Percentiles rank a stretch among this genome's conserved stretches.
Conservation (phyloP, 2,888 invertebrate species). For the Mamestra brassicae region DNA sequence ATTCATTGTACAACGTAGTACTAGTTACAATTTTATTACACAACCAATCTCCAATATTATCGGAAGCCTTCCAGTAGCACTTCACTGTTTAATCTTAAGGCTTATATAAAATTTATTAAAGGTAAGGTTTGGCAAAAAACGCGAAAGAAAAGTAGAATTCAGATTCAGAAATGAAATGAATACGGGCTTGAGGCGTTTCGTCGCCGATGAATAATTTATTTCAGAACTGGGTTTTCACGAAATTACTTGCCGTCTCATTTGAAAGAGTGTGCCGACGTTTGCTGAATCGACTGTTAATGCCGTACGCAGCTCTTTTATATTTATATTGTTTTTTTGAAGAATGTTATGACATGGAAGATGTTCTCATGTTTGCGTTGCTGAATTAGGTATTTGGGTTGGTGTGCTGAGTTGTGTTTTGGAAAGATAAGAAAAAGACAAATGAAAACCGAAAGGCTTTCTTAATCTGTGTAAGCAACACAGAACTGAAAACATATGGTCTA, state of each 20-base stretch:
- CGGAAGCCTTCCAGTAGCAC: constrained; percentile 67
- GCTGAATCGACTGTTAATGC: constrained; percentile 79
- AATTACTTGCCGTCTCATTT: constrained; percentile 89
- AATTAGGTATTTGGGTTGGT: background rate
- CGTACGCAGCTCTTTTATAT: constrained; percentile 60
- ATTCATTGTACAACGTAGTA: constrained; percentile 34
- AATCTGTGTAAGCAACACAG: background rate
- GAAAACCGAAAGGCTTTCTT: background rate
- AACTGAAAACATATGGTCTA: background rate
- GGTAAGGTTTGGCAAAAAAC: constrained; percentile 85
- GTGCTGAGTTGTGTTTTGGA: background rate
- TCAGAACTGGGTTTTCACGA: constrained; percentile 88
- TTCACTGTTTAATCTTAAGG: constrained; percentile 83
- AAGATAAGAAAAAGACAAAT: background rate
- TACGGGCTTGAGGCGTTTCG: constrained; percentile 90
- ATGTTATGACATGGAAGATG: constrained; percentile 23
- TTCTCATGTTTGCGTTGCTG: constrained; percentile 6
- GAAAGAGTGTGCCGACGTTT: constrained; percentile 81
- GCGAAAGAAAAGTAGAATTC: constrained; percentile 86
- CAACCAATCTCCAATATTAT: constrained; percentile 67
- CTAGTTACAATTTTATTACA: constrained; percentile 61
- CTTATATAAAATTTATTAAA: constrained; percentile 90
- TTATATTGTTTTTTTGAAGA: constrained; percentile 55
- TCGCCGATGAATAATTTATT: constrained; percentile 91
- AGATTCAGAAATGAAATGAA: constrained; percentile 91